These are phyloP conservation scores for Pseudoatta argentina DNA, from an alignment of 1,140 invertebrate genomes.

Conservation along the genomic window DNA sequence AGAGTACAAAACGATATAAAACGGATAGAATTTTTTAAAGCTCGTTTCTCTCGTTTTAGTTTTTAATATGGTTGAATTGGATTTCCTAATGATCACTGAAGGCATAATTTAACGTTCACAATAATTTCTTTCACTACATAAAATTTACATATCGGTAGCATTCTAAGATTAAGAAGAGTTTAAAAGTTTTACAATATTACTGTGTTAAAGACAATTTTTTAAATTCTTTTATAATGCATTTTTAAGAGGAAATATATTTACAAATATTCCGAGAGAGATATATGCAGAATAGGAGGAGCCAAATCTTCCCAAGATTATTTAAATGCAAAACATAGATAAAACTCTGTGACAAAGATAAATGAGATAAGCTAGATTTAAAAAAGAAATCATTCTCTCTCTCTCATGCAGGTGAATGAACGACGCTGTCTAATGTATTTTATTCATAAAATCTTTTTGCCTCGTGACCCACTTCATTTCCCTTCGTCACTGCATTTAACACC, in stretches of 20 bases:
- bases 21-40: too few relatives aligned
- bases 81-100: too few relatives aligned
- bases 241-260: not conserved
- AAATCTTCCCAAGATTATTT: not conserved
- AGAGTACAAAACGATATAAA: too few relatives aligned
- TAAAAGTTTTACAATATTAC: not conserved
- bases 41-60: too few relatives aligned
- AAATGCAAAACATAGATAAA: not conserved
- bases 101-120: too few relatives aligned
- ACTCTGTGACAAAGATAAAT: not conserved
- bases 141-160: too few relatives aligned
- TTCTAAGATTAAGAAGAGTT: not conserved
- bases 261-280: not conserved
- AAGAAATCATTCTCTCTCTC: constrained; percentile 12
- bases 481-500: constrained; percentile 69
- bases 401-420: constrained; percentile 31
- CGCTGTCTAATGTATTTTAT: constrained; percentile 32
- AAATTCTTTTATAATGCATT: not conserved
- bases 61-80: too few relatives aligned
- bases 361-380: not conserved
- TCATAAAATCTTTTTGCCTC: constrained; percentile 62
- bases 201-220: not conserved
- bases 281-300: not conserved
- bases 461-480: constrained; percentile 67
- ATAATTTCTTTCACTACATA: too few relatives aligned